Evolutionary conservation across 2,797 vertebrate genomes (phyloP).

Genomic region (Ctenochaetus hawaiiensis): DNA sequence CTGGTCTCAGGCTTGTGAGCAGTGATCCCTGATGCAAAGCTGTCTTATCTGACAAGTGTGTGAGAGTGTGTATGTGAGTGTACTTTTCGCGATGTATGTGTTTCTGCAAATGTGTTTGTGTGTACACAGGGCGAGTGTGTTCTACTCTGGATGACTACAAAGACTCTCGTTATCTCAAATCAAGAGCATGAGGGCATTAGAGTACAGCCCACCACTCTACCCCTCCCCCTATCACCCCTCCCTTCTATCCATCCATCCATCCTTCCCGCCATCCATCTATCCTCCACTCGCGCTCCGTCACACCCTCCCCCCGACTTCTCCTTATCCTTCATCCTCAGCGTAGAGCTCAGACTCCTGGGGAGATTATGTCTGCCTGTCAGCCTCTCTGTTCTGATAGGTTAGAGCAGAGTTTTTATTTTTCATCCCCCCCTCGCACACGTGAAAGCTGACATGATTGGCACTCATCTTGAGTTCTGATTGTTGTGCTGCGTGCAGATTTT

Average conservation of each 20-base stretch:
- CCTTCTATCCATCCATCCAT: slow-evolving; percentile 44
- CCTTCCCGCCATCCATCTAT: slow-evolving; percentile 40
- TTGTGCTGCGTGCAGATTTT: slow-evolving; percentile 64
- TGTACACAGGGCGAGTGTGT: slow-evolving; percentile 18
- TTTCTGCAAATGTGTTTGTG: slow-evolving; percentile 23
- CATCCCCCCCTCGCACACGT: slow-evolving; percentile 30
- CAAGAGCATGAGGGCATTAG: slow-evolving; percentile 52
- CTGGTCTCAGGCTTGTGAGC: slow-evolving; percentile 70
- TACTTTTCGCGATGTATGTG: slow-evolving; percentile 10
- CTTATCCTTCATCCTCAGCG: slow-evolving; percentile 69
- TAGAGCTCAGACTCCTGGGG: slow-evolving; percentile 65
- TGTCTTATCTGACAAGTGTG: slow-evolving; percentile 73
- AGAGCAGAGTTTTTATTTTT: slow-evolving; percentile 50
- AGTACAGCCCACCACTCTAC: slow-evolving; percentile 36
- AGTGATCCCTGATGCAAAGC: slow-evolving; percentile 74
- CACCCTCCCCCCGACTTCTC: slow-evolving; percentile 10
- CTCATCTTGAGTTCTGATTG: slow-evolving; percentile 72
- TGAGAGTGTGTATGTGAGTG: slow-evolving; percentile 28
- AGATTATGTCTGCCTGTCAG: slow-evolving; percentile 81
- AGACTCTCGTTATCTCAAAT: slow-evolving; percentile 68
- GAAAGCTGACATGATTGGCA: slow-evolving; percentile 76
- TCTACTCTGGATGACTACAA: slow-evolving; percentile 52
- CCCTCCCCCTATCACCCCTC: slow-evolving; percentile 35
- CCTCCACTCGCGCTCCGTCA: slow-evolving; percentile 49
- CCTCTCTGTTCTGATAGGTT: slow-evolving; percentile 69